Percentiles rank a stretch among this genome's conserved stretches.
Evolutionary conservation across 2,113 vertebrate genomes (phyloP).

Genomic region (Spea bombifrons): DNA sequence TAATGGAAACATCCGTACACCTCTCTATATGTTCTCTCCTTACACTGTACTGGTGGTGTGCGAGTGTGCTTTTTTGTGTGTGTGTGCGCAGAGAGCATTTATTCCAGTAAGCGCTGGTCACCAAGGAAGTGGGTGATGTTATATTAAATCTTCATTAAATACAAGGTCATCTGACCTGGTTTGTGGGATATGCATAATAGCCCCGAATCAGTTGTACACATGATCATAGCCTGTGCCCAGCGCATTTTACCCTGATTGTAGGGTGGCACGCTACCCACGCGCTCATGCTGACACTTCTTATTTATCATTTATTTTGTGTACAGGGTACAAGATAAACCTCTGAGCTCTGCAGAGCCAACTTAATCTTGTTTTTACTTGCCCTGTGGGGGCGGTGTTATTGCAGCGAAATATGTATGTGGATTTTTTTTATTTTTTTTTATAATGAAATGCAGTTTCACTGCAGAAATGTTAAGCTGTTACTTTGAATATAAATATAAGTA

Average conservation of each 20-base stretch:
- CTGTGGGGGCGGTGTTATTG: not conserved
- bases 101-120: not conserved
- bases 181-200: conserved; percentile 7
- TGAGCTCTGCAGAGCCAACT: not conserved
- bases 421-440: too few relatives aligned
- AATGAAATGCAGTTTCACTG: not conserved
- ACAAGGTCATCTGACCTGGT: not conserved
- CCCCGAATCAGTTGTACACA: not conserved
- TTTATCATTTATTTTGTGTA: not conserved
- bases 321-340: not conserved
- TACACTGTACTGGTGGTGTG: conserved; percentile 37
- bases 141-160: not conserved
- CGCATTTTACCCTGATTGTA: not conserved
- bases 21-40: conserved; percentile 21
- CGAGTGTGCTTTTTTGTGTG: conserved; percentile 11
- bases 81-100: conserved; percentile 1
- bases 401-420: not conserved
- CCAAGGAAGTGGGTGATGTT: not conserved
- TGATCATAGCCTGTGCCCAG: conserved; percentile 13
- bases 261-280: not conserved
- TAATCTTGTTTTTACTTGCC: not conserved
- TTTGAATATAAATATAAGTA: not conserved
- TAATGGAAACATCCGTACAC: conserved; percentile 29
- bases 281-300: not conserved
- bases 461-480: not conserved